These are phyloP conservation scores for Contarinia nasturtii DNA, from an alignment of 1,140 invertebrate species.

Conservation along the genomic window DNA sequence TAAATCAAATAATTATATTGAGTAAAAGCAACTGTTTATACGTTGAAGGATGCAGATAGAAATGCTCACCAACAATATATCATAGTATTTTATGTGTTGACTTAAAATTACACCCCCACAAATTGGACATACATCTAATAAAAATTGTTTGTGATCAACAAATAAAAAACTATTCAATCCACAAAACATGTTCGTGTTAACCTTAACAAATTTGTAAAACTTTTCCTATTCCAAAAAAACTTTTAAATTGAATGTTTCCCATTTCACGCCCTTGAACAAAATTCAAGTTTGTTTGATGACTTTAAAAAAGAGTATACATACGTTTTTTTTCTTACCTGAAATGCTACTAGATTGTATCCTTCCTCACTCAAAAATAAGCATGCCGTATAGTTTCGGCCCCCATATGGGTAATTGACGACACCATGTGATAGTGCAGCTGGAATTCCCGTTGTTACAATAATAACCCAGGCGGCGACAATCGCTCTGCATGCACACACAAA, in stretches of 20 bases:
- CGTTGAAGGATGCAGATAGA: no score
- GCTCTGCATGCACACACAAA: no score
- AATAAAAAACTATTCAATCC: background rate
- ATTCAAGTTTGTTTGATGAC: no score
- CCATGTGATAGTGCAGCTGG: constrained; percentile 64
- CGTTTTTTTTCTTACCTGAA: constrained; percentile 29
- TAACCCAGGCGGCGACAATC: constrained; percentile 60
- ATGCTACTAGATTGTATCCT: constrained; percentile 47
- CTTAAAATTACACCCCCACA: background rate
- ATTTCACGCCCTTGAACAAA: no score
- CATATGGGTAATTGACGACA: constrained; percentile 43
- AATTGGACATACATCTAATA: background rate
- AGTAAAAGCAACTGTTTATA: no score
- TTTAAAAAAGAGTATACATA: background rate
- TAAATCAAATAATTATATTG: no score
- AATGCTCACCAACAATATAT: no score
- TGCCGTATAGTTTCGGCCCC: constrained; percentile 35
- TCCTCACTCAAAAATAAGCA: constrained; percentile 43
- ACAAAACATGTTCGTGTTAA: no score
- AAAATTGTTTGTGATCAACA: background rate
- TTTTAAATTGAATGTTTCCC: no score
- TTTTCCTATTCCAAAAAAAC: no score
- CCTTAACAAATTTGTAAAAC: no score
- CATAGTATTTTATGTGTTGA: background rate
- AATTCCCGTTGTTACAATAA: constrained; percentile 54